These are phyloP conservation scores for Ganaspis sp. DNA, from an alignment of 1,140 invertebrate genomes.

Conservation along the genomic window DNA sequence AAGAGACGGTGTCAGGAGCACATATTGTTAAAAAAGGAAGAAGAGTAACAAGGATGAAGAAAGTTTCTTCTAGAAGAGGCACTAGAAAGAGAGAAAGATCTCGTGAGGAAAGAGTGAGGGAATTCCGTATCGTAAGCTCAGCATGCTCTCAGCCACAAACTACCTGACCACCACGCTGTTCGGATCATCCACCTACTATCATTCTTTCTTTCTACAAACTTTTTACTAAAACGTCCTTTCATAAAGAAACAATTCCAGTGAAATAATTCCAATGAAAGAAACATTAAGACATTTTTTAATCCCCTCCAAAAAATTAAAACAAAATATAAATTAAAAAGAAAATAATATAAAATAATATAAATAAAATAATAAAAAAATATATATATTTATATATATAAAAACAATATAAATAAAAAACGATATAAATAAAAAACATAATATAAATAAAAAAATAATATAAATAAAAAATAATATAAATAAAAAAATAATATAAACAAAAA, in stretches of 20 bases:
- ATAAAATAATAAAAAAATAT: no score
- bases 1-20: constrained; percentile 42
- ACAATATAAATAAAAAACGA: no score
- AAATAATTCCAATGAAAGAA: background rate
- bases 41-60: constrained; percentile 51
- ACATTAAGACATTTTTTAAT: no score
- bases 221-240: background rate
- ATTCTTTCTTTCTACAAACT: constrained; percentile 25
- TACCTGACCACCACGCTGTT: constrained; percentile 71
- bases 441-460: no score
- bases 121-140: constrained; percentile 59
- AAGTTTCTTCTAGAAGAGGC: background rate
- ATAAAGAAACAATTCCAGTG: background rate
- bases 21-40: constrained; percentile 50
- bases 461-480: no score
- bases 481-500: no score
- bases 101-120: constrained; percentile 51
- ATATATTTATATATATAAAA: no score
- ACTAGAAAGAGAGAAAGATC: constrained; percentile 53
- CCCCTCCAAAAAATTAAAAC: no score
- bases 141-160: constrained; percentile 71
- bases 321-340: no score
- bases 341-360: no score
- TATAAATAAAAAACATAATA: no score
- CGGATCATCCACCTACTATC: constrained; percentile 64